Evolutionary conservation across 2,113 vertebrate genomes (phyloP).

Genomic region (Rhinolophus sinicus): DNA sequence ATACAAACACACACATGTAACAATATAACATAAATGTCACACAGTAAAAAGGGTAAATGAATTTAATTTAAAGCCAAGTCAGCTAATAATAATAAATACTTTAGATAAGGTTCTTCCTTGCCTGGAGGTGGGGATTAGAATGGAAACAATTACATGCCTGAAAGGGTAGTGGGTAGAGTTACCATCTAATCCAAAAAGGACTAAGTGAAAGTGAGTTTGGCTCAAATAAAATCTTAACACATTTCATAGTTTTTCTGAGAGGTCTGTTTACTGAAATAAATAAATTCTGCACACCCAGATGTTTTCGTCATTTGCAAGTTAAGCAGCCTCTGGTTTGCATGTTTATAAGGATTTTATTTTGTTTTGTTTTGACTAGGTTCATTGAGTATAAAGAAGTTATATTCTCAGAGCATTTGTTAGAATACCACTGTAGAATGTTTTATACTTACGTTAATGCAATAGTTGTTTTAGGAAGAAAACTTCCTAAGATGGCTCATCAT

Average conservation of each 20-base stretch:
- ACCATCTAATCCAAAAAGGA: not conserved
- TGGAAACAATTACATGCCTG: not conserved
- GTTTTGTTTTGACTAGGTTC: not conserved
- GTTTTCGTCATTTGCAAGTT: not conserved
- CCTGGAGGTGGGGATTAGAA: not conserved
- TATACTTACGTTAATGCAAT: not conserved
- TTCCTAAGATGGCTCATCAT: not conserved
- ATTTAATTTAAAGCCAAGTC: conserved; percentile 33
- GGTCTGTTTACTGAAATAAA: conserved; percentile 1
- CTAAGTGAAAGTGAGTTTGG: not conserved
- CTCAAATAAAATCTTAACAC: not conserved
- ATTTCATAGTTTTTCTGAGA: not conserved
- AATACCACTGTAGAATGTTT: not conserved
- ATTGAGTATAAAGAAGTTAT: not conserved
- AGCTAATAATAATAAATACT: not conserved
- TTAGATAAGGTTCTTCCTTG: not conserved
- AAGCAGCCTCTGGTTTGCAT: not conserved
- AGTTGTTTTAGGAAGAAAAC: conserved; percentile 32
- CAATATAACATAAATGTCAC: not conserved
- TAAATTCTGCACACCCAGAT: not conserved
- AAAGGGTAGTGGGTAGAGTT: not conserved
- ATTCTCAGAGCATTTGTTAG: conserved; percentile 19
- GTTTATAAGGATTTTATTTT: conserved; percentile 6
- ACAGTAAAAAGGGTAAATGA: not conserved
- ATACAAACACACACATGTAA: not conserved